A percentile compares a stretch with the other conserved stretches of the same genome.
Conservation (phyloP, 2,113 vertebrate species). For the Psephotus haematonotus region DNA sequence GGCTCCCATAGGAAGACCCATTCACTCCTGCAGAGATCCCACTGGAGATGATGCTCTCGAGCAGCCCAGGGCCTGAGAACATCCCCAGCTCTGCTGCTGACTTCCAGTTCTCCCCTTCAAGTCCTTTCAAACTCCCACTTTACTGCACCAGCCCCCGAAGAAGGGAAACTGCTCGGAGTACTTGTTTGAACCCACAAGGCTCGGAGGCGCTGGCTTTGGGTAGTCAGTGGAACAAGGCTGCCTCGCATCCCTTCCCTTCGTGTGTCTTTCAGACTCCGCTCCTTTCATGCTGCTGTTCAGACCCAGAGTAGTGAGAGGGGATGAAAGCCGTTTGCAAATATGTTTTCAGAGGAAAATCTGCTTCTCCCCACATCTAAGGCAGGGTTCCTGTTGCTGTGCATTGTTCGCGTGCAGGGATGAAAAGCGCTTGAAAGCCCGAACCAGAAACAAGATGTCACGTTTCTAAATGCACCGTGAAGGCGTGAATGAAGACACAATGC, state of each 20-base stretch:
- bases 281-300: background rate
- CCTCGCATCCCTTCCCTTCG: background rate
- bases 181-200: background rate
- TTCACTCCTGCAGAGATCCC: background rate
- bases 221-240: background rate
- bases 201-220: background rate
- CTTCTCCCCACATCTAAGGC: background rate
- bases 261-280: background rate
- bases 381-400: background rate
- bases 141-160: background rate
- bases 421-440: background rate
- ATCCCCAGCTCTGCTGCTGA: background rate
- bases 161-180: background rate
- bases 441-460: background rate
- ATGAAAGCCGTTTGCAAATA: background rate
- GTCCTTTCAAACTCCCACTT: background rate
- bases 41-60: background rate
- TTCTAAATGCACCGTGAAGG: background rate
- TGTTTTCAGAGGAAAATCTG: background rate
- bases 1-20: rapidly evolving
- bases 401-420: background rate
- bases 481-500: background rate
- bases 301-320: background rate
- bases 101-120: background rate
- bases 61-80: background rate